Base-by-base conservation (phyloP, 2,797 vertebrate genomes). In the Rhabdophis nuchalis region DNA sequence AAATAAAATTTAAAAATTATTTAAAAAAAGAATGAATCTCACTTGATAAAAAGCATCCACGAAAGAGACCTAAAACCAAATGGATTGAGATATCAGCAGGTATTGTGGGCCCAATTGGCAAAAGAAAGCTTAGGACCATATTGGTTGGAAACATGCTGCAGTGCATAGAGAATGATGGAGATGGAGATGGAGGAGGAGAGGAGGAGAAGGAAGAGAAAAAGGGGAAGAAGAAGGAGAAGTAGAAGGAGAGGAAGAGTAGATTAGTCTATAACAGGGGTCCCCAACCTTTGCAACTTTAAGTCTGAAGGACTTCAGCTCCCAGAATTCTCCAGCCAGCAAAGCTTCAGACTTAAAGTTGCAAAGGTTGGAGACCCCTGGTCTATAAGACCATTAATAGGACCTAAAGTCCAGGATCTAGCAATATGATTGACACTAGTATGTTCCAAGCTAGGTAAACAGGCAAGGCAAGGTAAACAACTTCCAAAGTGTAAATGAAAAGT, bases 191-290 rank as follows among this genome's bases (percentile, higher is more conserved):
- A 50, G 11, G 58, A 60, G 6, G 20, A 57, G 20, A 57, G 6
- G 54, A 54, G 13, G 54, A 56, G 3, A 14, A 54, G 12, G 53
- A 54, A 0, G 53, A 54, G 13, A 57, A 18, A 5, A 16, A 1
- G 16, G 18, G 4, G 54, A 16, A 0, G 16, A 56, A 4, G 54
- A 56, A 5, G 13, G 1, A 4, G 54, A 18, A 1, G 54, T 18
- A 5, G 25, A 23, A 0, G 9, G 11, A 0, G 25, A 7, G 0
- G 58, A 27, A 1, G 58, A n/a, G n/a, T n/a, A n/a, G n/a, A n/a
- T n/a, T n/a, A n/a, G n/a, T n/a, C n/a, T n/a, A n/a, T n/a, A n/a
- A n/a, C n/a, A n/a, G n/a, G n/a, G n/a, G n/a, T n/a, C n/a, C n/a
- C n/a, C n/a, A n/a, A n/a, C n/a, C n/a, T n/a, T n/a, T n/a, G n/a